These are phyloP conservation scores for Halcyon leucocephala DNA, from an alignment of 2,797 vertebrate genomes.

Conservation along the genomic window DNA sequence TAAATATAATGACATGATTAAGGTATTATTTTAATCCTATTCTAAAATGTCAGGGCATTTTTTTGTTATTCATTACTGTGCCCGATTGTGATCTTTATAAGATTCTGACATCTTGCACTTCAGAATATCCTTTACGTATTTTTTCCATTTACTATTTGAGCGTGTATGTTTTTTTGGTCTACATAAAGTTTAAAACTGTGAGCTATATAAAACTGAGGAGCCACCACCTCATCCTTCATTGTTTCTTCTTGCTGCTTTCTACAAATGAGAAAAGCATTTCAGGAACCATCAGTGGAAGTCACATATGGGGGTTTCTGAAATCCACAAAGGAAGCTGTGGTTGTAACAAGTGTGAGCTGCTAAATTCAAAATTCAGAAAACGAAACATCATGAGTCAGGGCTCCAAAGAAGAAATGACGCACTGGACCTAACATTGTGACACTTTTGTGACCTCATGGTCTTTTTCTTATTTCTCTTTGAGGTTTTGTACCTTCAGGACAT, in stretches of 20 bases:
- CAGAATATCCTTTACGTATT: not conserved
- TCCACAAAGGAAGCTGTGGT: not conserved
- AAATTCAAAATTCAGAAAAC: not conserved
- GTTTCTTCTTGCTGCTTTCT: not conserved
- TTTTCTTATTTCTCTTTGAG: not conserved
- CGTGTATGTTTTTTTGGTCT: not conserved
- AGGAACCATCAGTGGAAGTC: not conserved
- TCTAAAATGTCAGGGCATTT: not conserved
- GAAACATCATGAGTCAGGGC: not conserved
- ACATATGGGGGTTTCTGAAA: not conserved
- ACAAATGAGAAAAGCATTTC: not conserved
- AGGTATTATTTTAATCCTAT: not conserved
- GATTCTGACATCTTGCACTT: not conserved
- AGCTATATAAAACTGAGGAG: not conserved
- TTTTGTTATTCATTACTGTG: not conserved
- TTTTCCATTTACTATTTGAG: not conserved
- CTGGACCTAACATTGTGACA: not conserved
- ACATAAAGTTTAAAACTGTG: not conserved
- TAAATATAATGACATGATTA: not conserved
- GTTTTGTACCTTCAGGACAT: not conserved
- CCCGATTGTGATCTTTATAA: not conserved
- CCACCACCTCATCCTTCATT: not conserved
- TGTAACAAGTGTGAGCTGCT: not conserved
- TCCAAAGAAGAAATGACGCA: not conserved
- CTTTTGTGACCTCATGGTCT: not conserved